These are phyloP conservation scores for Xylophagus ater DNA, from an alignment of 2,888 invertebrate species.

Conservation along the genomic window DNA sequence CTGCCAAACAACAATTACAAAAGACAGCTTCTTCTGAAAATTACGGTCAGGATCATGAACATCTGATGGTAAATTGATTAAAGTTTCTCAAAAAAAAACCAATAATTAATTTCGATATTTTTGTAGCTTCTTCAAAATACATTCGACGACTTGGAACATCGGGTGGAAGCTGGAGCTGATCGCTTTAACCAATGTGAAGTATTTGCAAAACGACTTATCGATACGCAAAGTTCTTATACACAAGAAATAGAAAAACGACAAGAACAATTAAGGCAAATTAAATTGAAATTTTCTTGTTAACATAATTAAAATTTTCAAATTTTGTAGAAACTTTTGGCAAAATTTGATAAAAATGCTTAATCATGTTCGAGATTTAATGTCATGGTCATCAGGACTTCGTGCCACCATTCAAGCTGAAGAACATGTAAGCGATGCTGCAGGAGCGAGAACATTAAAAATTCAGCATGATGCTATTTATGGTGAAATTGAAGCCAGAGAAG, in stretches of 20 bases:
- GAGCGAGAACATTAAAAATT: constrained; percentile 68
- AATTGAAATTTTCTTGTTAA: too few species aligned
- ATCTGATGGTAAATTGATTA: too few species aligned
- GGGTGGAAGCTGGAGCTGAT: too few species aligned
- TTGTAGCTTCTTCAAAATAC: constrained; percentile 67
- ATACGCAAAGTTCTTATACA: too few species aligned
- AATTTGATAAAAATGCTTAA: too few species aligned
- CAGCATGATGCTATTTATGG: constrained; percentile 73
- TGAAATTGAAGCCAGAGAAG: constrained; percentile 82
- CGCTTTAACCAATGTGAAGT: constrained; percentile 85
- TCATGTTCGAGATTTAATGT: constrained; percentile 73
- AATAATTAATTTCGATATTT: too few species aligned
- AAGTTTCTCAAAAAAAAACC: too few species aligned
- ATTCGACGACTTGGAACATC: too few species aligned
- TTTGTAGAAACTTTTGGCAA: constrained; percentile 68
- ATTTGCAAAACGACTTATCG: constrained; percentile 75
- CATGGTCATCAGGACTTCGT: constrained; percentile 74
- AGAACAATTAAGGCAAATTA: too few species aligned
- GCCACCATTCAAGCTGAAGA: constrained; percentile 68
- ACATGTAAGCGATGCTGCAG: constrained; percentile 68
- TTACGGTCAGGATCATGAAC: too few species aligned
- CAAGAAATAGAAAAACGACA: too few species aligned
- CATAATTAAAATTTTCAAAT: constrained; percentile 71
- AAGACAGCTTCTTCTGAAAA: constrained; percentile 84
- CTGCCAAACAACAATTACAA: too few species aligned